These are phyloP conservation scores for Globodera rostochiensis DNA, from an alignment of 1,140 invertebrate genomes.

Conservation along the genomic window DNA sequence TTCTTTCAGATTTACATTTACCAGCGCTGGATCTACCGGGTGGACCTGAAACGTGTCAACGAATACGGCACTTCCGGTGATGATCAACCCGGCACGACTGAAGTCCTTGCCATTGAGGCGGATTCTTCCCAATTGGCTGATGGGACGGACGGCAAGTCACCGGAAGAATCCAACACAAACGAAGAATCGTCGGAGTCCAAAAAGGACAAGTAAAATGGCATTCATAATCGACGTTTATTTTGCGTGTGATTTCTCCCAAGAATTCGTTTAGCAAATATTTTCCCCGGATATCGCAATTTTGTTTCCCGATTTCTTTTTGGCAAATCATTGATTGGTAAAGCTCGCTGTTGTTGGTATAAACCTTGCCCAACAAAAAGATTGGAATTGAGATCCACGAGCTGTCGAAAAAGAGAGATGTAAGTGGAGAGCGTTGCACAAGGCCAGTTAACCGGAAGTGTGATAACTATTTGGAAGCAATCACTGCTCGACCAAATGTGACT, in stretches of 20 bases:
- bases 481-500: no score
- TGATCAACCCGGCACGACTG: constrained; percentile 31
- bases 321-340: no score
- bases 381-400: no score
- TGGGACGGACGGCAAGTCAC: neutral
- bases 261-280: neutral
- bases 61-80: constrained; percentile 67
- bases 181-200: constrained; percentile 24
- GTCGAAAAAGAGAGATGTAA: no score
- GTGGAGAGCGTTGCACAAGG: no score
- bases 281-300: neutral
- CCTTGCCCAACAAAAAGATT: no score
- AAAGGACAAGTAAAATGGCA: constrained; percentile 26
- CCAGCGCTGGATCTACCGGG: constrained; percentile 95
- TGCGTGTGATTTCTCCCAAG: neutral
- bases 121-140: constrained; percentile 5
- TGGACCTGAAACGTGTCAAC: constrained; percentile 83
- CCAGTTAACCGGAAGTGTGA: no score
- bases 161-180: neutral
- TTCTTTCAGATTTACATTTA: constrained; percentile 80
- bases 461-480: no score
- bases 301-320: neutral
- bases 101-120: constrained; percentile 31
- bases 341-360: no score
- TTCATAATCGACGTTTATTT: neutral